These are phyloP conservation scores for Tachyglossus aculeatus DNA, from an alignment of 2,797 vertebrate genomes.

Conservation along the genomic window DNA sequence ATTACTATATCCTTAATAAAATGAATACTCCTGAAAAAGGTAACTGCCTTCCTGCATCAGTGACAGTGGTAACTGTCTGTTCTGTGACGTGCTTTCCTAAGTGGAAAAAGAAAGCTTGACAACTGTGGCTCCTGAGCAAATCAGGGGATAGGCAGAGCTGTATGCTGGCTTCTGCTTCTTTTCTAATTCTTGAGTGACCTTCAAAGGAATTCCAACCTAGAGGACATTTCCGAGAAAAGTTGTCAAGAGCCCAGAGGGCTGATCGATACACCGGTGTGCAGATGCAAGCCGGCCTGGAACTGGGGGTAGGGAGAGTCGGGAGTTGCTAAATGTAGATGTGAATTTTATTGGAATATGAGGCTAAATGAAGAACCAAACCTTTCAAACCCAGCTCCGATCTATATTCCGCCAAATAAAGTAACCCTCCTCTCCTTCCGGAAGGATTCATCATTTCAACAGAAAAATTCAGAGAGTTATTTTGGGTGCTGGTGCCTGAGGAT, in stretches of 20 bases:
- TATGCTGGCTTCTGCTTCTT: not conserved
- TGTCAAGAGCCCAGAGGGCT: not conserved
- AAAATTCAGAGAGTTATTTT: not conserved
- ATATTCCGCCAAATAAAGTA: not conserved
- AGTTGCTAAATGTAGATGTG: not conserved
- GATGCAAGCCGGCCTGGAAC: not conserved
- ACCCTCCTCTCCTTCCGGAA: not conserved
- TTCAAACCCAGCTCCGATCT: conserved; percentile 24
- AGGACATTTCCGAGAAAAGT: not conserved
- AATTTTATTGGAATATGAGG: not conserved
- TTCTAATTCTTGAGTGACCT: not conserved
- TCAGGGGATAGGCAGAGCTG: not conserved
- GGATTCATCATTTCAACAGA: not conserved
- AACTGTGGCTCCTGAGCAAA: not conserved
- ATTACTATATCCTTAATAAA: too few species aligned
- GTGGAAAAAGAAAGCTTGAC: too few species aligned
- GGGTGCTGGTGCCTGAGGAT: not conserved
- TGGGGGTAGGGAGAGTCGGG: not conserved
- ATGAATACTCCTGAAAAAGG: too few species aligned
- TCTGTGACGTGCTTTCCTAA: too few species aligned
- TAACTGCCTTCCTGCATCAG: too few species aligned
- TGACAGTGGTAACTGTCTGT: too few species aligned
- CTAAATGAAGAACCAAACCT: conserved; percentile 16
- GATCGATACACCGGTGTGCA: fast-evolving
- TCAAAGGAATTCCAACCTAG: not conserved